Base-by-base conservation (phyloP, 2,888 invertebrate genomes). In the Hydraecia micacea region DNA sequence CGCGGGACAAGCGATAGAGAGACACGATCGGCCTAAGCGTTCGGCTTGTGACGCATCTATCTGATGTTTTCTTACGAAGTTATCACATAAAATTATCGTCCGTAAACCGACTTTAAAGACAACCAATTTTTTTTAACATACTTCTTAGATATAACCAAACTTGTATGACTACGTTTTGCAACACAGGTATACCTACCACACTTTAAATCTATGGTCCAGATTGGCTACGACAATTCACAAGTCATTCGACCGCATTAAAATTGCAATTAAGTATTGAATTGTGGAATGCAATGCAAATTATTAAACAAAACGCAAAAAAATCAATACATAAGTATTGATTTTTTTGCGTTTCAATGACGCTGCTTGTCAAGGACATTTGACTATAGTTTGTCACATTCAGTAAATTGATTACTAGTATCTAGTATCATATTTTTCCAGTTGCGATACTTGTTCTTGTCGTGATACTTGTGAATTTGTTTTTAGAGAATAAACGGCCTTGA, bases 391-490 rank as follows among this genome's bases (percentile, higher is more conserved):
- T 60, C 46, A 60, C 18, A 28, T 42, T 39, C 1, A 9, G 39
- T 52, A 28, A 0, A 25, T 28, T 11, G 39, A 15, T 71, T 18
- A 49, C 46, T n/a, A n/a, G n/a, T n/a, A n/a, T n/a, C n/a, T n/a
- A n/a, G 15, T 11, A 49, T 5, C 18, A 49, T 9, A 25, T 1
- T 52, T 52, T n/a, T 1, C 0, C 9, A 0, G 25, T 55, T 36
- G 25, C 36, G n/a, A n/a, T n/a, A n/a, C n/a, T n/a, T n/a, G n/a
- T n/a, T n/a, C n/a, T n/a, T n/a, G n/a, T n/a, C n/a, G n/a, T n/a
- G n/a, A n/a, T n/a, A n/a, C n/a, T 79, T 81, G 21, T 25, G 6
- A 42, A 11, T 28, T 21, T 66, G n/a, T 67, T 39, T 39, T 66
- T 42, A 60, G 36, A 6, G 0, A 80, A 28, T 18, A 9, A n/a